These are phyloP conservation scores for Helicoverpa assulta DNA, from an alignment of 2,888 invertebrate species.

Conservation along the genomic window DNA sequence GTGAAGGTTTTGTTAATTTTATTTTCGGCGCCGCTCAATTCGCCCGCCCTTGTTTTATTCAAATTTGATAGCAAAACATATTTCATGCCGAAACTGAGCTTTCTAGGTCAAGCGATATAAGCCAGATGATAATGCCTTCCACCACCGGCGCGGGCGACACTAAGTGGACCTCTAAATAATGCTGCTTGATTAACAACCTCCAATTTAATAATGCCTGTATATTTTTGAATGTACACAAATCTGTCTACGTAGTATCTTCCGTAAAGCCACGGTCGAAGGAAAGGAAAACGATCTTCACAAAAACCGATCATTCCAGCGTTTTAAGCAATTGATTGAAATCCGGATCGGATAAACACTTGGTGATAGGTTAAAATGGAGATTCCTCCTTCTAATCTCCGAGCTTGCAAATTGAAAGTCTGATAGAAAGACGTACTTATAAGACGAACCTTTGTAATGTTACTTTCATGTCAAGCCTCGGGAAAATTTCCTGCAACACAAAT, in stretches of 20 bases:
- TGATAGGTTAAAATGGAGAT: slow-evolving; percentile 67
- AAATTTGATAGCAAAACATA: slow-evolving; percentile 82
- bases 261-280: slow-evolving; percentile 40
- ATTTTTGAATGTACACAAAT: slow-evolving; percentile 6
- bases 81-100: slow-evolving; percentile 76
- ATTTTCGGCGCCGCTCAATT: slow-evolving; percentile 63
- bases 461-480: slow-evolving; percentile 42
- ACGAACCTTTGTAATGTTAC: slow-evolving; percentile 38
- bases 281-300: slow-evolving; percentile 45
- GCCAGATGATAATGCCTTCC: slow-evolving; percentile 59
- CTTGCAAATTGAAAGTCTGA: slow-evolving; percentile 62
- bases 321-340: slow-evolving; percentile 76
- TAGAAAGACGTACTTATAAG: slow-evolving; percentile 57
- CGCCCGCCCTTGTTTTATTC: slow-evolving; percentile 70
- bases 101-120: slow-evolving; percentile 72
- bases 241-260: slow-evolving; percentile 19
- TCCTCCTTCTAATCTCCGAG: slow-evolving; percentile 62
- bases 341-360: slow-evolving; percentile 65
- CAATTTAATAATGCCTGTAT: slow-evolving; percentile 5
- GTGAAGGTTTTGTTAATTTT: slow-evolving; percentile 73
- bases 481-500: slow-evolving; percentile 48
- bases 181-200: slow-evolving; percentile 54
- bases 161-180: slow-evolving; percentile 63
- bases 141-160: slow-evolving; percentile 63
- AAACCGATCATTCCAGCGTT: slow-evolving; percentile 72